Percentiles rank a stretch among this genome's conserved stretches.
phyloP scores from a whole-genome alignment of 2,797 vertebrate species.

The Phataginus tetradactyla region DNA sequence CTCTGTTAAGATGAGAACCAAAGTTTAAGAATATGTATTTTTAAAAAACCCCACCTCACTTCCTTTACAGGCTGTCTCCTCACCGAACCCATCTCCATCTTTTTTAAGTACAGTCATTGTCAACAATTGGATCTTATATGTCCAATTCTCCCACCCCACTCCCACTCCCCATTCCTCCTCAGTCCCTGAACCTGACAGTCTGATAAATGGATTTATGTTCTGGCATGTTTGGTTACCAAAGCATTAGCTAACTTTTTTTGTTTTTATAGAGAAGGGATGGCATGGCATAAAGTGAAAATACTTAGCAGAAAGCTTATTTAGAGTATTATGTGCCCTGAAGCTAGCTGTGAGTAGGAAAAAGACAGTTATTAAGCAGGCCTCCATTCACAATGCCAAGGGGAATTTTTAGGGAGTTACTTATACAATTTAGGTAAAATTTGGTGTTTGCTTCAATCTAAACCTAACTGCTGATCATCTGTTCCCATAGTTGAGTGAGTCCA shows the following conservation, averaged over 20 bases:
- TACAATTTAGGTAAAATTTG: conserved; percentile 34
- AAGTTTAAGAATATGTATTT: not conserved
- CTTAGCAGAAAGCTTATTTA: conserved; percentile 42
- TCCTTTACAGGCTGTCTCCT: conserved; percentile 7
- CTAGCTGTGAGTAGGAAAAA: not conserved
- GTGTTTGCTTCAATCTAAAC: conserved; percentile 50
- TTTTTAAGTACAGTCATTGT: not conserved
- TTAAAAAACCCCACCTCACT: not conserved
- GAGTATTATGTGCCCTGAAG: conserved; percentile 17
- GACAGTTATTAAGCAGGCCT: not conserved
- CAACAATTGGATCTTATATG: not conserved
- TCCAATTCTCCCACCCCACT: not conserved
- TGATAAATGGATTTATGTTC: not conserved
- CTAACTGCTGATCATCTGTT: conserved; percentile 3
- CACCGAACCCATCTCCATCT: not conserved
- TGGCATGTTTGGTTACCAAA: conserved; percentile 13
- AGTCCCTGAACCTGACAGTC: not conserved
- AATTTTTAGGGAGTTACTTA: conserved; percentile 22
- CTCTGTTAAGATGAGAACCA: conserved; percentile 39
- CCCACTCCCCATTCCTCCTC: not conserved
- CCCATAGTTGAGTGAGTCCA: conserved; percentile 11
- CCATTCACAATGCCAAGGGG: conserved; percentile 1
- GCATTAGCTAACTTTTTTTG: not conserved
- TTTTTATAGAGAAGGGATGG: not conserved
- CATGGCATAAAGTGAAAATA: not conserved